Evolutionary conservation across 2,888 invertebrate genomes (phyloP).

Genomic region (Epicampocera succincta): DNA sequence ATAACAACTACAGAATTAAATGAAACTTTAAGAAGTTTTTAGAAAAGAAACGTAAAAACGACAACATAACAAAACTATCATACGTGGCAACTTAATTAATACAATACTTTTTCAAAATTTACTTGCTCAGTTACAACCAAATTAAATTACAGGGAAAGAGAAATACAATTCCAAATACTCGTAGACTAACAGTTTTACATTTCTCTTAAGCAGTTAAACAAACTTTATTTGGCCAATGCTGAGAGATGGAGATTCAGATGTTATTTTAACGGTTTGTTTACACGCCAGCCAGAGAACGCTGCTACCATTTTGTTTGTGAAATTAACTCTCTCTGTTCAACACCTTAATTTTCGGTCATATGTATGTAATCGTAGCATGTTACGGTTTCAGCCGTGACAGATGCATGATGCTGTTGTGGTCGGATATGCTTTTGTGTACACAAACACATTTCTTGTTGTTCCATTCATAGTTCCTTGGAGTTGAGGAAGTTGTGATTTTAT

Average conservation of each 20-base stretch:
- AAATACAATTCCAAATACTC: neutral
- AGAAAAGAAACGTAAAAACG: neutral
- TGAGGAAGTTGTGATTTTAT: too few species aligned
- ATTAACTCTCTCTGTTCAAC: neutral
- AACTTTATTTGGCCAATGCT: neutral
- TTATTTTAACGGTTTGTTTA: conserved; percentile 38
- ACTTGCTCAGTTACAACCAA: neutral
- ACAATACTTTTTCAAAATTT: conserved; percentile 24
- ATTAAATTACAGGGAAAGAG: neutral
- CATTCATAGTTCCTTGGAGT: too few species aligned
- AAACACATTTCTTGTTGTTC: too few species aligned
- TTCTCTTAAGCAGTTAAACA: conserved; percentile 34
- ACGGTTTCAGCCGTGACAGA: too few species aligned
- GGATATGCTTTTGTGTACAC: too few species aligned
- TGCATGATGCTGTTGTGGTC: too few species aligned
- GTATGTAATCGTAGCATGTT: too few species aligned
- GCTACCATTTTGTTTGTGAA: neutral
- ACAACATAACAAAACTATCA: conserved; percentile 48
- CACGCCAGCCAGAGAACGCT: conserved; percentile 5
- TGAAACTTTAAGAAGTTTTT: conserved; percentile 45
- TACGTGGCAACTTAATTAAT: conserved; percentile 68
- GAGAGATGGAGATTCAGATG: neutral
- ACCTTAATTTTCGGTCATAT: too few species aligned
- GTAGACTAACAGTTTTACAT: neutral
- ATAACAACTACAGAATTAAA: conserved; percentile 55